Evolutionary conservation across 2,888 invertebrate genomes (phyloP).

Genomic region (Aquatica leii): DNA sequence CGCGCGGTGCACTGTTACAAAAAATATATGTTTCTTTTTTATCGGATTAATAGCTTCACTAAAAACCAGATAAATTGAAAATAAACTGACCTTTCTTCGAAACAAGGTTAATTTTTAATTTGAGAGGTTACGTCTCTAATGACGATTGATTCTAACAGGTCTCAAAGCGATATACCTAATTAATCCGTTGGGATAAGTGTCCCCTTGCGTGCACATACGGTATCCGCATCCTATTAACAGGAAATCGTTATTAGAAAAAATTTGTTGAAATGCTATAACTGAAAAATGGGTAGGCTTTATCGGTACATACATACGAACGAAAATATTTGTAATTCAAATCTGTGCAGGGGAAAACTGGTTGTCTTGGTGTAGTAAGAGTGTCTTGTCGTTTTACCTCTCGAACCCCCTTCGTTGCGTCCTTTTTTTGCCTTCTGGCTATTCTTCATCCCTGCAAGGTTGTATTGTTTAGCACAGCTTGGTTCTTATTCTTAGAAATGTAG

Average conservation of each 20-base stretch:
- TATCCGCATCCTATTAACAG: slow-evolving; percentile 35
- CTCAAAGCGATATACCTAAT: slow-evolving; percentile 50
- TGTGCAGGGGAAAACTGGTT: slow-evolving; percentile 29
- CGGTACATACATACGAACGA: slow-evolving; percentile 19
- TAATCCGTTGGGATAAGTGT: slow-evolving; percentile 45
- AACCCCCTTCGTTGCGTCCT: slow-evolving; percentile 29
- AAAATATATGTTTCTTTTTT: neutral
- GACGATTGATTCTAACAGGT: slow-evolving; percentile 46
- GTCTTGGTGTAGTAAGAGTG: slow-evolving; percentile 23
- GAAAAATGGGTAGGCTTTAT: slow-evolving; percentile 1
- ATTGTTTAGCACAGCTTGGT: slow-evolving; percentile 45
- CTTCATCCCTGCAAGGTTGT: slow-evolving; percentile 45
- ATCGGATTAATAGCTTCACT: neutral
- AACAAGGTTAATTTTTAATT: slow-evolving; percentile 52
- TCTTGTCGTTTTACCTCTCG: slow-evolving; percentile 30
- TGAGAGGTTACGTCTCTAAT: slow-evolving; percentile 53
- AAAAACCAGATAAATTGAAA: slow-evolving; percentile 45
- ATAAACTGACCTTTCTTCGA: slow-evolving; percentile 48
- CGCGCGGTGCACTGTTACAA: neutral
- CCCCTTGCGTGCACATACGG: slow-evolving; percentile 31
- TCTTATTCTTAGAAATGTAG: slow-evolving; percentile 37
- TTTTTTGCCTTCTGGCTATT: slow-evolving; percentile 33
- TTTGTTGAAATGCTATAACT: slow-evolving; percentile 17
- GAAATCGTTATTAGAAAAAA: slow-evolving; percentile 16
- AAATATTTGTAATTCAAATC: slow-evolving; percentile 37